A percentile compares a stretch with the other conserved stretches of the same genome.
These are phyloP conservation scores for Pecten maximus DNA, from an alignment of 2,888 invertebrate species.

Conservation along the genomic window DNA sequence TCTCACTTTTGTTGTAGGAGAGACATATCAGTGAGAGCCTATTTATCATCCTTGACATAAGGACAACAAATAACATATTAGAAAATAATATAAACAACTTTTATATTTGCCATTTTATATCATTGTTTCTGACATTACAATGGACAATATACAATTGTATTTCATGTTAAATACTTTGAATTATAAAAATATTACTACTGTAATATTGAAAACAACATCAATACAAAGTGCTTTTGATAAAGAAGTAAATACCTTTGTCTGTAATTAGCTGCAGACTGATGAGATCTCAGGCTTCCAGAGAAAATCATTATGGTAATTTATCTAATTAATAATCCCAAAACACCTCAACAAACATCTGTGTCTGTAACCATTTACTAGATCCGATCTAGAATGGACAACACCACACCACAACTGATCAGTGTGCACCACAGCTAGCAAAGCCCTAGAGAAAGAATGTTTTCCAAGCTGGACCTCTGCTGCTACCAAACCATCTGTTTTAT, in stretches of 20 bases:
- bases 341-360: not conserved
- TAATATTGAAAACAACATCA: too few relatives aligned
- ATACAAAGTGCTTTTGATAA: too few relatives aligned
- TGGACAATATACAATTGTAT: too few relatives aligned
- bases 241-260: constrained; percentile 35
- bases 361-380: not conserved
- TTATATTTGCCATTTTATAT: too few relatives aligned
- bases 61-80: too few relatives aligned
- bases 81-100: too few relatives aligned
- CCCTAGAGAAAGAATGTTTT: not conserved
- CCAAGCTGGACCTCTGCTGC: not conserved
- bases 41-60: too few relatives aligned
- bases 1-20: too few relatives aligned
- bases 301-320: not conserved
- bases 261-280: not conserved
- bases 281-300: not conserved
- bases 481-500: constrained; percentile 35
- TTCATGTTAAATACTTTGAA: too few relatives aligned
- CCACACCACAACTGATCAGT: not conserved
- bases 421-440: not conserved
- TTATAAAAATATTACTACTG: too few relatives aligned
- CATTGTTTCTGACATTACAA: too few relatives aligned
- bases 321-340: not conserved
- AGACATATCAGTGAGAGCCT: too few relatives aligned
- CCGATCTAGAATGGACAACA: not conserved